phyloP scores from a whole-genome alignment of 2,113 vertebrate species.

The Piaya cayana region DNA sequence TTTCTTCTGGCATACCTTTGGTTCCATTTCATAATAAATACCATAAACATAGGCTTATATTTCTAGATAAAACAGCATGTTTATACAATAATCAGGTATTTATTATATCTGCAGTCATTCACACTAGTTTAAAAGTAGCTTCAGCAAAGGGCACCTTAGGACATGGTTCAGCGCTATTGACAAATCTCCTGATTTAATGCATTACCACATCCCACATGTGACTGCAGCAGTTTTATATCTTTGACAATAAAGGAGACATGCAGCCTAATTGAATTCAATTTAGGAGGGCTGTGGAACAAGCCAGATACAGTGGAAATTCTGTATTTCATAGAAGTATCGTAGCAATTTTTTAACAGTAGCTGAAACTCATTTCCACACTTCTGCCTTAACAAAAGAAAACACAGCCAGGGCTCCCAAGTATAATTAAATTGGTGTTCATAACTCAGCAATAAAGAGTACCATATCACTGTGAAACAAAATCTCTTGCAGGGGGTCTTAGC shows the following conservation, averaged over 20 bases:
- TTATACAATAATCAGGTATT: neutral
- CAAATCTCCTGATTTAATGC: constrained; percentile 31
- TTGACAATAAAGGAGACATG: constrained; percentile 10
- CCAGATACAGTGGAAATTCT: constrained; percentile 6
- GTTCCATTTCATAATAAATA: neutral
- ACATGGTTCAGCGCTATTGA: neutral
- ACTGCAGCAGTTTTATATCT: neutral
- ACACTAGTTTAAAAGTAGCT: neutral
- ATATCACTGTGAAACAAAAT: constrained; percentile 1
- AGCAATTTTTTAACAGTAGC: constrained; percentile 15
- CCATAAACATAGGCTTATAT: neutral
- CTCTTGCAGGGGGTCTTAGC: neutral
- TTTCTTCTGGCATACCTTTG: neutral
- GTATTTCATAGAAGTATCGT: neutral
- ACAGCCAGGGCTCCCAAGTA: neutral
- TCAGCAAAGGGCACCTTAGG: constrained; percentile 8
- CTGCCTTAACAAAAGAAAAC: constrained; percentile 38
- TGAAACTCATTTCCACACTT: constrained; percentile 54
- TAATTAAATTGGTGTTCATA: constrained; percentile 50
- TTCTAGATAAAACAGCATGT: too few species aligned
- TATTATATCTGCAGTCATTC: neutral
- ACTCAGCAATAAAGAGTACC: neutral
- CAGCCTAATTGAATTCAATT: constrained; percentile 35
- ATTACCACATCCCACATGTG: neutral
- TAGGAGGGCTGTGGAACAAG: constrained; percentile 33